Evolutionary conservation across 2,888 invertebrate genomes (phyloP), one percentile per base, ranked within the genome.

Genomic region (Scelioninae gen. 1): DNA sequence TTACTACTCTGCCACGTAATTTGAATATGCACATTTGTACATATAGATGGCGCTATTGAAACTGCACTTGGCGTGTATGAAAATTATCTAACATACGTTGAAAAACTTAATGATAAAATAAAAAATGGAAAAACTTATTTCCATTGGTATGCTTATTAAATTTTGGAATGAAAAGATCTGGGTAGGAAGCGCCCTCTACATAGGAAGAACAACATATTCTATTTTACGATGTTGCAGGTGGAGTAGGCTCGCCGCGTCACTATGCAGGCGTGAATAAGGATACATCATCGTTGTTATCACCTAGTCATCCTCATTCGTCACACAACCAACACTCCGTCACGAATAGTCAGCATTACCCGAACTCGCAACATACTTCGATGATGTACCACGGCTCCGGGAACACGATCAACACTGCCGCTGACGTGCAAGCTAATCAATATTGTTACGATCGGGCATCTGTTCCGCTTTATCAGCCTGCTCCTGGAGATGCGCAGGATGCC

Each of bases 391-490:
- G 90, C 90, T 92, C 90, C 89, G 92, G 91, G 90, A 93, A 91
- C 88, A 91, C 89, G 87, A 90, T 90, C 89, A 90, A 88, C 93
- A 93, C 92, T 92, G 93, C 93, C 92, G 93, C 93, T 92, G 93
- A 93, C 89, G 93, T 92, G 91, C 93, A 93, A 92, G 93, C 92
- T 88, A 93, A 92, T 92, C 94, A 93, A 93, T 94, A 93, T 93
- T 94, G 94, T 93, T 94, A 94, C 92, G 94, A 94, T 93, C 94
- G 94, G 92, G 92, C 93, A 92, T 93, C 92, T 77, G 91, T 92
- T 87, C 90, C 92, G 89, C 89, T 92, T 87, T 93, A 93, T 90
- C 87, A 90, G 84, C 86, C 91, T 86, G 91, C 89, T 84, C 90
- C 91, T 85, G 91, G 90, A 76, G 91, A 92, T 84, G 82, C 89